Base-by-base conservation (phyloP, 1,140 invertebrate genomes). In the Drosophila pandora region DNA sequence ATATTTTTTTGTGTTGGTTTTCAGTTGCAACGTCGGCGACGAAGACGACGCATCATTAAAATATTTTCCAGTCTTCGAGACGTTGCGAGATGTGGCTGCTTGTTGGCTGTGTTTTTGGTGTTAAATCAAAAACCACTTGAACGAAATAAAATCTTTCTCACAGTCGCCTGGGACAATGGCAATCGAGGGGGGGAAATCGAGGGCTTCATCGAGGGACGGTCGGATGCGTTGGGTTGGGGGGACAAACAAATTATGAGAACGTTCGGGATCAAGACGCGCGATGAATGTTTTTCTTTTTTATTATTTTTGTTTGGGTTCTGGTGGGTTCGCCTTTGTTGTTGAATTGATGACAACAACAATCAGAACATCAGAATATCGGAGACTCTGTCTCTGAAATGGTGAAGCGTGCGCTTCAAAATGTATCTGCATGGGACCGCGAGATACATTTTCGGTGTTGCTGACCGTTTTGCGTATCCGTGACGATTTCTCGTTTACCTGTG, bases 71-170 rank as follows among this genome's bases (percentile, higher is more conserved):
- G 73, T 76, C 67, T 83, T 78, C 59, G 60, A 45, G 37, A 13
- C 50, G 12, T 37, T 17, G 17, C 10, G 34, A 37, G 49, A n/a
- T 45, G 49, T 61, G 45, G 49, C 23, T 30, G 28, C 49, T 41
- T 41, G 49, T 23, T 69, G 43, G 61, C 45, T 65, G 81, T 76
- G 25, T 28, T 5, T 28, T 81, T 85, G 82, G 82, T 87, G 82
- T 87, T 85, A 87, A 87, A 87, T 87, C 82, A 87, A 85, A 85
- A 85, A 87, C 83, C 82, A 87, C 82, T 87, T 87, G 82, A 87
- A 87, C 82, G 82, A 85, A 85, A 85, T 85, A 85, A 85, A 85
- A 85, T 85, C 81, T 87, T 87, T 85, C 81, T 85, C 81, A 85
- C 82, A 85, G 81, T 85, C 81, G 54, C 55, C 74, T 32, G 65